Evolutionary conservation across 2,888 invertebrate genomes (phyloP), one percentile per base, ranked within the genome.

Genomic region (Acleris holmiana): DNA sequence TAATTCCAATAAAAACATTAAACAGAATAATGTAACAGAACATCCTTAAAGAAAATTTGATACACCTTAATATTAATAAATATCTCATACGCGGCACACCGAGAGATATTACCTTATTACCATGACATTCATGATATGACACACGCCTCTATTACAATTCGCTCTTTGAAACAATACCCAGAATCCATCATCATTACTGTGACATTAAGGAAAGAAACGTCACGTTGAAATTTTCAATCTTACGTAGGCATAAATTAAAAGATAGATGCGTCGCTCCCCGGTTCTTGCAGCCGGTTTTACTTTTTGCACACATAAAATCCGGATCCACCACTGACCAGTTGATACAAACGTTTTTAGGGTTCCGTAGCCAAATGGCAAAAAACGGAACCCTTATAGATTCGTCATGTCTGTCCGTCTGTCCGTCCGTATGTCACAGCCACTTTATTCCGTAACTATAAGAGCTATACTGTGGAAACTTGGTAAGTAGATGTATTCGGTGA

Each of bases 181-280:
- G 41, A 53, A 64, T 64, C 48, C 47, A 53, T 64, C 58, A 64
- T 54, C 58, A 21, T 64, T 64, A 64, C 53, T 64, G 25, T 48
- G 64, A 58, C 58, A 47, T 53, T 25, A 58, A 53, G 29, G 17
- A 47, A 63, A 35, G 51, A 41, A 64, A 54, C 25, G 48, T 54
- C 64, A 53, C 23, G 47, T 35, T 46, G 46, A 46, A 58, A 58
- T 64, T 58, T 64, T 58, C 53, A 58, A 58, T 64, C 41, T 58
- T 64, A 25, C 35, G 18, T 17, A 47, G 18, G 40, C 21, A 23
- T 51, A 49, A 40, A 58, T 47, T 18, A 15, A 25, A 18, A 7
- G 7, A 10, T 63, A 63, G 63, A 64, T 58, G 23, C 40, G 64
- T 19, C 13, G 17, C 3, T 6, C 47, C 19, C 23, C 18, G 44